These are phyloP conservation scores for Hydrocynus forskahlii DNA, from an alignment of 2,797 vertebrate genomes.

Conservation along the genomic window DNA sequence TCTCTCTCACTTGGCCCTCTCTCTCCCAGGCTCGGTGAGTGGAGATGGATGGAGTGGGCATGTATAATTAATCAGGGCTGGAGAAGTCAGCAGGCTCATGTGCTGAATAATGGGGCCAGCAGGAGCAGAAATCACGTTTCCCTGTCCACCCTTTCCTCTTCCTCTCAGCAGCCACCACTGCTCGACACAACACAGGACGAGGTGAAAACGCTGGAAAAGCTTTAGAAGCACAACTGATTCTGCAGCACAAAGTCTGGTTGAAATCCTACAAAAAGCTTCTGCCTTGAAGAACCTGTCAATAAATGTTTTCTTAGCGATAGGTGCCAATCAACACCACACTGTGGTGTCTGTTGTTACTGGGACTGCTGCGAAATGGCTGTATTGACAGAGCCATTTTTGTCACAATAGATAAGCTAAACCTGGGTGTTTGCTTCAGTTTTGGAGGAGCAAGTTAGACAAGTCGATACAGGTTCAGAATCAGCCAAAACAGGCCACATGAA, in stretches of 20 bases:
- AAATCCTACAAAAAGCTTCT: constrained; percentile 23
- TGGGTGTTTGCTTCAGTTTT: neutral
- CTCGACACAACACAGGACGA: constrained; percentile 28
- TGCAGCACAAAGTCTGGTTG: constrained; percentile 2
- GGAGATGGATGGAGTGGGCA: constrained; percentile 63
- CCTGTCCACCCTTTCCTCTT: constrained; percentile 27
- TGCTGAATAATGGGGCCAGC: constrained; percentile 62
- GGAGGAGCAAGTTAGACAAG: neutral
- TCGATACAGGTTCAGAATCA: neutral
- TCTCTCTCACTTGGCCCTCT: constrained; percentile 24
- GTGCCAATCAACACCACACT: constrained; percentile 27
- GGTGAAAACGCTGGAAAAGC: neutral
- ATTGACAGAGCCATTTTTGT: constrained; percentile 13
- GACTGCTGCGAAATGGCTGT: constrained; percentile 15
- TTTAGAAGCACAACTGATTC: constrained; percentile 16
- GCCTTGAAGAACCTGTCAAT: constrained; percentile 6
- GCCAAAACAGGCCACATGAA: constrained; percentile 11
- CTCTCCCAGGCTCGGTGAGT: constrained; percentile 41
- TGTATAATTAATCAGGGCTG: constrained; percentile 72
- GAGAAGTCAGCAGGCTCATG: constrained; percentile 60
- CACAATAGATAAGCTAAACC: neutral
- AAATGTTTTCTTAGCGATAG: neutral
- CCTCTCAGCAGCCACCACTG: constrained; percentile 13
- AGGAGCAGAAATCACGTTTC: constrained; percentile 51
- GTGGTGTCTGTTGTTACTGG: constrained; percentile 27